Base-by-base conservation (phyloP, 1,140 invertebrate species). In the Belonocnema kinseyi region DNA sequence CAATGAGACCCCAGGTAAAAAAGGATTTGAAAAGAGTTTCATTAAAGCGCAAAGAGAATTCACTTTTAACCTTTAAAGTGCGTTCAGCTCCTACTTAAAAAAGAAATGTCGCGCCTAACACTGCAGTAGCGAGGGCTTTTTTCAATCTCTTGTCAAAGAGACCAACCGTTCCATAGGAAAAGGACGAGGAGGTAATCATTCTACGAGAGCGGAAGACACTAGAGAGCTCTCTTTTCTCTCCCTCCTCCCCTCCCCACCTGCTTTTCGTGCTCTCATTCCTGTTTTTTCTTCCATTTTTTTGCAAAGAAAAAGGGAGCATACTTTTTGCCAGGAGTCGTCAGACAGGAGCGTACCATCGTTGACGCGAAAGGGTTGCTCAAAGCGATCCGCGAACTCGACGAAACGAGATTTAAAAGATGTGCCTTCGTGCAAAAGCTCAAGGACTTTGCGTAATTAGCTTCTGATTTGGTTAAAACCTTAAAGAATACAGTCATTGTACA, bases 281-380 rank as follows among this genome's bases (percentile, higher is more conserved):
- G 11, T 13, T 40, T 66, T 66, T 66, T 66, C 26, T 14, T 66
- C n/a, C 0, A 14, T 16, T 26, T 40, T 66, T 46, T 66, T 66
- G 61, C 61, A 26, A 76, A 79, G 51, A 79, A 75, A 80, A 83
- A 78, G 83, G 79, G 78, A 81, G 81, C 77, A 26, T 53, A 80
- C 77, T 85, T 81, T 84, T 86, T 82, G 78, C 76, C 78, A 76
- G 70, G 61, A 71, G 50, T 78, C 75, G 78, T 75, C 53, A 77
- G 52, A 76, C 72, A 73, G 77, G 58, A 66, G 73, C 79, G 77
- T 80, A 77, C 81, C 79, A 77, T 81, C 85, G 79, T 83, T 84
- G 83, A 85, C 77, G 82, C 82, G 83, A 80, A 85, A 82, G 80
- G 79, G 82, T 79, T 80, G 78, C 83, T 84, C 78, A 78, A 83